Percentiles rank a stretch among this genome's conserved stretches.
Evolutionary conservation across 1,140 invertebrate species (phyloP).

Genomic region (Pogonognathellus flavescens): DNA sequence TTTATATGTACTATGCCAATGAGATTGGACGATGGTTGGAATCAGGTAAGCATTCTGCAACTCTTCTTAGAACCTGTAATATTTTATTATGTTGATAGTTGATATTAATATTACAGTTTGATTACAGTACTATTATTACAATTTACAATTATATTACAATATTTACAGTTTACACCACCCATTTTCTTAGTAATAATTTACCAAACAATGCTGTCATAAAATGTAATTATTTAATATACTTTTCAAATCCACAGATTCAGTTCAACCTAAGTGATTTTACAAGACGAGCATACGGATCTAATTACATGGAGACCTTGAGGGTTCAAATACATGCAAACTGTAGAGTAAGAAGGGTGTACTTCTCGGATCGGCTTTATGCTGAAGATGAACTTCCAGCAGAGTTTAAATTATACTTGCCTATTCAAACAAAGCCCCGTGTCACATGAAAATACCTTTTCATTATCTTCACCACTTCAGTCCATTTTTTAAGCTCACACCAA

Average conservation of each 20-base stretch:
- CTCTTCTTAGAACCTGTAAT: not conserved
- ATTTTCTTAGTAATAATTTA: no score
- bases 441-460: not conserved
- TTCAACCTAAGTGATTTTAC: constrained; percentile 99
- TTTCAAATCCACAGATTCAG: constrained; percentile 81
- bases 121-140: constrained; percentile 66
- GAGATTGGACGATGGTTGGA: constrained; percentile 88
- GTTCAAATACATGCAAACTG: constrained; percentile 99
- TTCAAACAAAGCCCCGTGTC: constrained; percentile 80
- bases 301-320: constrained; percentile 98
- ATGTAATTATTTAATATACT: not conserved
- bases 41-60: constrained; percentile 71
- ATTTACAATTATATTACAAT: constrained; percentile 14
- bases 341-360: constrained; percentile 96
- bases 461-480: no score
- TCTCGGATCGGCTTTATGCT: constrained; percentile 97
- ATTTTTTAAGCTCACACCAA: no score
- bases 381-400: constrained; percentile 99
- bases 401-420: constrained; percentile 97
- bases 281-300: constrained; percentile 96
- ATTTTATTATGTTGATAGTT: not conserved
- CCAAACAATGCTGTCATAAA: no score
- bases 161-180: not conserved
- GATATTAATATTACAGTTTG: no score
- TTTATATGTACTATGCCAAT: constrained; percentile 85